A percentile compares a stretch with the other conserved stretches of the same genome.
Conservation (phyloP, 2,888 invertebrate genomes). For the Thecocarcelia acutangulata region DNA sequence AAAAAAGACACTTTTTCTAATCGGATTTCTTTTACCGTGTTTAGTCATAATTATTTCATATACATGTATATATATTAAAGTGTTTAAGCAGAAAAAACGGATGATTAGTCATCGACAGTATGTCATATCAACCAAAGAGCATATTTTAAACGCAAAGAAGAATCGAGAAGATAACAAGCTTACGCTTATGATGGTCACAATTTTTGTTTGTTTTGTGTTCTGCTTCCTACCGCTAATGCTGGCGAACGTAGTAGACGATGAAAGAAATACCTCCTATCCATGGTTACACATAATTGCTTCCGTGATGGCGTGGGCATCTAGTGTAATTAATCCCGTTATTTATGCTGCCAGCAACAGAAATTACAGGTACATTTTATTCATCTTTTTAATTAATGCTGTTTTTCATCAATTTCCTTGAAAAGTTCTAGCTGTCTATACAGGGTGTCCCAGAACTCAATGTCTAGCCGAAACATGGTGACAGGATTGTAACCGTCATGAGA, state of each 20-base stretch:
- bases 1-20: constrained; percentile 90
- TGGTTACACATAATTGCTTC: constrained; percentile 91
- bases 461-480: too few relatives aligned
- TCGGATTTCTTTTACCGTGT: constrained; percentile 92
- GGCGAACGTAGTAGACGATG: constrained; percentile 91
- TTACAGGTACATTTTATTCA: constrained; percentile 83
- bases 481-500: too few relatives aligned
- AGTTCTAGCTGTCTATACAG: too few relatives aligned
- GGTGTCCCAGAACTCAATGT: too few relatives aligned
- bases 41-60: constrained; percentile 92
- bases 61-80: constrained; percentile 91
- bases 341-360: constrained; percentile 94
- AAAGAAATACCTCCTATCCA: constrained; percentile 86
- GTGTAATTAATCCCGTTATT: constrained; percentile 94
- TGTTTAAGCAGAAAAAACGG: constrained; percentile 87
- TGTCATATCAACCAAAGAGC: constrained; percentile 75
- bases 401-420: too few relatives aligned
- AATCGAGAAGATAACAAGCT: constrained; percentile 89
- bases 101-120: constrained; percentile 85
- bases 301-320: constrained; percentile 93
- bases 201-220: constrained; percentile 92
- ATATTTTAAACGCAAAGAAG: constrained; percentile 74
- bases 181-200: constrained; percentile 92
- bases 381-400: background rate
- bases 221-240: constrained; percentile 94